Conservation (phyloP, 1,140 invertebrate genomes). For the Temnothorax longispinosus region DNA sequence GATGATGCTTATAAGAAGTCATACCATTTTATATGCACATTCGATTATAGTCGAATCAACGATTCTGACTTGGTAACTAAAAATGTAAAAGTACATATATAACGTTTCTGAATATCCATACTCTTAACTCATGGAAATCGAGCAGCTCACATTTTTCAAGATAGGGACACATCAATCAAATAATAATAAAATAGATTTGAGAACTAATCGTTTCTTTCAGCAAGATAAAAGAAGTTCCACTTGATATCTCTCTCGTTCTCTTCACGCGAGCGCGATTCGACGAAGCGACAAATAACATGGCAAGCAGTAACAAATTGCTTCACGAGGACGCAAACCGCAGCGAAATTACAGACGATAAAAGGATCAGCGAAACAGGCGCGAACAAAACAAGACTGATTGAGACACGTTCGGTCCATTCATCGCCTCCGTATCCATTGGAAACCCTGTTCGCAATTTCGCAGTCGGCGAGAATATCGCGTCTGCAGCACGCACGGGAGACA, state of each 20-base stretch:
- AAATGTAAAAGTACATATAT: background rate
- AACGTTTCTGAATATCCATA: background rate
- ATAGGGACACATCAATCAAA: background rate
- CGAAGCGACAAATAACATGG: background rate
- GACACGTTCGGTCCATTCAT: slow-evolving; percentile 24
- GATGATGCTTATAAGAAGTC: background rate
- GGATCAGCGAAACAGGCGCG: background rate
- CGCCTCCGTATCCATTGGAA: slow-evolving; percentile 9
- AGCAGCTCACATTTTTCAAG: background rate
- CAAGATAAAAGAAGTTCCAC: background rate
- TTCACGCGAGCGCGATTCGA: background rate
- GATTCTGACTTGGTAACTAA: background rate
- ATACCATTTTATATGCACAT: background rate
- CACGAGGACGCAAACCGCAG: background rate
- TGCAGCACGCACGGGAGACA: background rate
- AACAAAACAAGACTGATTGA: slow-evolving; percentile 34
- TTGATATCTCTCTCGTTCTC: background rate
- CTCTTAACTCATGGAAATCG: background rate
- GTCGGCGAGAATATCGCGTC: background rate
- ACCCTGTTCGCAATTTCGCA: slow-evolving; percentile 23
- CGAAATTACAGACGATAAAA: slow-evolving; percentile 32
- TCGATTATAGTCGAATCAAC: background rate
- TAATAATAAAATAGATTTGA: background rate
- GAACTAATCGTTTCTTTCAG: background rate
- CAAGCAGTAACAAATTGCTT: slow-evolving; percentile 2